Conservation (phyloP, 2,113 vertebrate genomes). For the Megalops atlanticus region DNA sequence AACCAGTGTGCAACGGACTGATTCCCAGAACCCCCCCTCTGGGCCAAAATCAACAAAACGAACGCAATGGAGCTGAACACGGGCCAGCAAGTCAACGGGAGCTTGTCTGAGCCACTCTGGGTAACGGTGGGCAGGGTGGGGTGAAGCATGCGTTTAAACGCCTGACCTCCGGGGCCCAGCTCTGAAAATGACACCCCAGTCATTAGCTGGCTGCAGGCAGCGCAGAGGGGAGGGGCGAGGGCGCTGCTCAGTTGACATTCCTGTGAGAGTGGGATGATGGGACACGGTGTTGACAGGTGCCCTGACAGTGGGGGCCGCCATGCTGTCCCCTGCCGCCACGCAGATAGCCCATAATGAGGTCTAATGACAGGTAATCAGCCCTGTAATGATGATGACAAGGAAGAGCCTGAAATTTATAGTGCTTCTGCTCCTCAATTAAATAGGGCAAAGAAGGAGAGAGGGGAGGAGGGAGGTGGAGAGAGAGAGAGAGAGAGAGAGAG, state of each 20-base stretch:
- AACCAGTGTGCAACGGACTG: no score
- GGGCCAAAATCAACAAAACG: no score
- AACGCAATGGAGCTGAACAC: no score
- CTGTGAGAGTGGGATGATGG: conserved; percentile 22
- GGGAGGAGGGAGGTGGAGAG: conserved; percentile 17
- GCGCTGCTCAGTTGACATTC: background rate
- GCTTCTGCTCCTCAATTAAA: conserved; percentile 35
- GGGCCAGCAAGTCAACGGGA: background rate
- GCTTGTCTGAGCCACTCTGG: background rate
- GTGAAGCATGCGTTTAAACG: background rate
- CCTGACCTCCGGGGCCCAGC: conserved; percentile 9
- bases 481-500: conserved; percentile 13
- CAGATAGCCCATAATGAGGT: conserved; percentile 70
- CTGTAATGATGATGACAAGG: conserved; percentile 63
- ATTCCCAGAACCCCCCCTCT: no score
- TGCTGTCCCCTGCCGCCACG: conserved; percentile 57
- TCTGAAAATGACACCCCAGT: background rate
- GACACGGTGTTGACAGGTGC: conserved; percentile 56
- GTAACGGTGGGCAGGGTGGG: background rate
- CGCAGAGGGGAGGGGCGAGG: background rate
- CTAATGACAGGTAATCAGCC: conserved; percentile 71
- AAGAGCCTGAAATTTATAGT: conserved; percentile 42
- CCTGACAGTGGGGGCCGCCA: conserved; percentile 35
- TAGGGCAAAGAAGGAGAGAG: conserved; percentile 17
- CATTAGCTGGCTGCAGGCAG: background rate